phyloP scores from a whole-genome alignment of 2,113 vertebrate genomes.

The Tenrec ecaudatus region DNA sequence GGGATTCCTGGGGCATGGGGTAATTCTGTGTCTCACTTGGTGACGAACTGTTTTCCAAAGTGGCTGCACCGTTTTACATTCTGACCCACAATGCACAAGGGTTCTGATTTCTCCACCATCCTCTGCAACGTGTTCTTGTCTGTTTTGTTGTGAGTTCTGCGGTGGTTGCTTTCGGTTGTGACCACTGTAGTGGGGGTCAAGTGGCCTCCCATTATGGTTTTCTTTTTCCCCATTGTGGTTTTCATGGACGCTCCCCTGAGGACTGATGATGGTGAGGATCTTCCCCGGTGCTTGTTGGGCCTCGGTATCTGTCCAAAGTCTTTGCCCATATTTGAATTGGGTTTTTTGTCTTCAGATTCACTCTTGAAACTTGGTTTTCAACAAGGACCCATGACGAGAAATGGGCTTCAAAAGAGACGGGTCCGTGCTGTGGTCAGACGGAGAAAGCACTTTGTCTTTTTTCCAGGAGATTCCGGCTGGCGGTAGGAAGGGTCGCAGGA shows the following conservation, averaged over 20 bases:
- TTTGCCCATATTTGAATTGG: not conserved
- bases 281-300: not conserved
- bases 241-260: not conserved
- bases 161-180: not conserved
- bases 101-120: not conserved
- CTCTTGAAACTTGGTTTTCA: constrained; percentile 33
- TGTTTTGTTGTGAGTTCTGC: not conserved
- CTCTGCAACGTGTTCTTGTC: not conserved
- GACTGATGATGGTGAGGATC: not conserved
- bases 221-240: not conserved
- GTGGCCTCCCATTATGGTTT: not conserved
- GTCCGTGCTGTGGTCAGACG: not conserved
- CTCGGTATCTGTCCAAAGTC: not conserved
- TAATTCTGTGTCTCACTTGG: not conserved
- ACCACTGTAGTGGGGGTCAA: not conserved
- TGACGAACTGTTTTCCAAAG: not conserved
- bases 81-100: not conserved
- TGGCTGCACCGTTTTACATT: not conserved
- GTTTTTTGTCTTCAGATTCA: constrained; percentile 8
- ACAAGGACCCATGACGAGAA: constrained; percentile 18
- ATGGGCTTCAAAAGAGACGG: not conserved
- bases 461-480: not conserved
- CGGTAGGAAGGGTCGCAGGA: not conserved
- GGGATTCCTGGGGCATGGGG: not conserved
- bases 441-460: not conserved